phyloP scores from a whole-genome alignment of 2,113 vertebrate genomes.

The Datnioides undecimradiatus region DNA sequence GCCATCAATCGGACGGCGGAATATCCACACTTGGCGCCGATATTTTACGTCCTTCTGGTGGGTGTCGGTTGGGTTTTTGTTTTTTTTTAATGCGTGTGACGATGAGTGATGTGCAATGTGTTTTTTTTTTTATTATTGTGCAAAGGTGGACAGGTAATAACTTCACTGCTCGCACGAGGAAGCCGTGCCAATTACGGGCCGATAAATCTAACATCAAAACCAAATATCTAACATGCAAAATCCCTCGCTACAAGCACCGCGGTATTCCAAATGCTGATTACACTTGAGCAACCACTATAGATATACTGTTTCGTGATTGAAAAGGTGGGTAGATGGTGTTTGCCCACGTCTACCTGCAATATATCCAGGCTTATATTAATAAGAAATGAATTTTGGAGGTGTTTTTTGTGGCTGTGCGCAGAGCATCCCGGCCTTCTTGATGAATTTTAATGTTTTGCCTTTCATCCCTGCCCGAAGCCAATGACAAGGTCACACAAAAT shows the following conservation, averaged over 20 bases:
- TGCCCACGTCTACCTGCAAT: neutral
- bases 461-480: constrained; percentile 30
- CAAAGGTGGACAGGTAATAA: constrained; percentile 10
- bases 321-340: neutral
- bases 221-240: neutral
- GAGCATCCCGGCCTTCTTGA: constrained; percentile 16
- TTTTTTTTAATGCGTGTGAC: constrained; percentile 8
- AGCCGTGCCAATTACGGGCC: constrained; percentile 32
- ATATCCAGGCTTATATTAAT: neutral
- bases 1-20: neutral
- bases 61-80: too few species aligned
- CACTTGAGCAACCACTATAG: neutral
- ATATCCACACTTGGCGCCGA: neutral
- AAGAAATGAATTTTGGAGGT: constrained; percentile 8
- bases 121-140: constrained; percentile 41
- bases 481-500: constrained; percentile 35
- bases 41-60: neutral
- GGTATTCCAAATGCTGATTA: neutral
- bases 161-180: constrained; percentile 2
- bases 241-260: neutral
- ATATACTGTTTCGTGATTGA: constrained; percentile 4
- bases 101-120: constrained; percentile 41
- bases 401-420: constrained; percentile 21
- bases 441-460: constrained; percentile 18
- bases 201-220: constrained; percentile 42